Conservation (phyloP, 2,888 invertebrate genomes). For the Iphiclides podalirius region DNA sequence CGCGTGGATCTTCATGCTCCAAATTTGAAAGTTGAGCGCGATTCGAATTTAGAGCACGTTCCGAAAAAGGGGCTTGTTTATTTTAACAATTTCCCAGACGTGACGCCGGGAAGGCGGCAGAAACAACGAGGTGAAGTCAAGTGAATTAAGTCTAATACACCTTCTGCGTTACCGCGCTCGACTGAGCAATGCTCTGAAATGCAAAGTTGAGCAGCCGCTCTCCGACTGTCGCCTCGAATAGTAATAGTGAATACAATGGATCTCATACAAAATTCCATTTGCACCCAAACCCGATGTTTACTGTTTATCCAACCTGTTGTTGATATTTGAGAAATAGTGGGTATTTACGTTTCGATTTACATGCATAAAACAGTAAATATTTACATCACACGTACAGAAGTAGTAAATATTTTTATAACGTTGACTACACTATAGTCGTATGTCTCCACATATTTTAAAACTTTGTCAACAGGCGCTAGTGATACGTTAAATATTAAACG, state of each 20-base stretch:
- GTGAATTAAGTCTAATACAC: constrained; percentile 19
- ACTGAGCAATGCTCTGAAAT: background rate
- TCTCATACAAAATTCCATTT: constrained; percentile 1
- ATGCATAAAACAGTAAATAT: no score
- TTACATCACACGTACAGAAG: no score
- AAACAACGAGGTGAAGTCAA: constrained; percentile 22
- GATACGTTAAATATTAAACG: no score
- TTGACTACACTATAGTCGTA: no score
- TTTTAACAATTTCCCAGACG: constrained; percentile 27
- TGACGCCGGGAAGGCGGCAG: constrained; percentile 14
- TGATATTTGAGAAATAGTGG: constrained; percentile 1
- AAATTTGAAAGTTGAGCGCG: constrained; percentile 15
- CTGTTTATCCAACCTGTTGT: constrained; percentile 13
- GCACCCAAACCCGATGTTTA: constrained; percentile 4
- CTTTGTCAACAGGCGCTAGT: no score
- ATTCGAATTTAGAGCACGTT: constrained; percentile 25
- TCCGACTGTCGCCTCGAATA: background rate
- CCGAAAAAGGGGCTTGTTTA: constrained; percentile 22
- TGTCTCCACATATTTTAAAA: no score
- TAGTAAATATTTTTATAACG: constrained; percentile 1
- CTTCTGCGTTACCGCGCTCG: background rate
- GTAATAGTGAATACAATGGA: background rate
- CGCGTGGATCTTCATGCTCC: constrained; percentile 34
- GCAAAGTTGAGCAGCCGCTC: background rate
- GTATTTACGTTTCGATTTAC: constrained; percentile 1